A percentile compares a stretch with the other conserved stretches of the same genome.
Conservation (phyloP, 2,797 vertebrate genomes). For the Pteropus rufus region DNA sequence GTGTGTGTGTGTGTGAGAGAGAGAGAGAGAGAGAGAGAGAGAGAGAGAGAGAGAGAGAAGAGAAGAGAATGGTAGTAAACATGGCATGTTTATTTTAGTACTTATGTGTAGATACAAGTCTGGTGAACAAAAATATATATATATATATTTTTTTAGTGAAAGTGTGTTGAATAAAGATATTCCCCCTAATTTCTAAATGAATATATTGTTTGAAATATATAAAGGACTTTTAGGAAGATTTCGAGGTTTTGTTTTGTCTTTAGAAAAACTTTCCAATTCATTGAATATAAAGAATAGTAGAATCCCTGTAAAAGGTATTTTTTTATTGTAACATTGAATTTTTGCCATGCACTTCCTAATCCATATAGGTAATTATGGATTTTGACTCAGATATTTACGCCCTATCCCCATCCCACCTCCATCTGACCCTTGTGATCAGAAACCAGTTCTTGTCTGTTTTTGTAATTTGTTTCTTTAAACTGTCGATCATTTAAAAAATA, state of each 20-base stretch:
- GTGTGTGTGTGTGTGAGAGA: neutral
- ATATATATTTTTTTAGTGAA: neutral
- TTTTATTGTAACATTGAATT: neutral
- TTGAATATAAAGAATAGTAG: neutral
- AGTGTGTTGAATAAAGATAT: neutral
- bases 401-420: neutral
- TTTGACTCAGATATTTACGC: neutral
- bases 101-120: neutral
- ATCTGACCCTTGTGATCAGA: conserved; percentile 1
- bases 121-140: neutral
- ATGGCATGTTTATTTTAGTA: neutral
- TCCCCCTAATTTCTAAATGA: neutral
- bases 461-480: neutral
- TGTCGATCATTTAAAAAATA: neutral
- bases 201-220: neutral
- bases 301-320: neutral
- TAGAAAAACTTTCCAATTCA: neutral
- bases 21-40: no score
- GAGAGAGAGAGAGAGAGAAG: neutral
- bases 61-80: neutral
- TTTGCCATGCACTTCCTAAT: neutral
- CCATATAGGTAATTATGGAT: neutral
- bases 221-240: neutral
- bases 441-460: neutral
- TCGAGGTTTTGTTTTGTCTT: conserved; percentile 29